Evolutionary conservation across 2,888 invertebrate species (phyloP).

Genomic region (Odontocolon sp.): DNA sequence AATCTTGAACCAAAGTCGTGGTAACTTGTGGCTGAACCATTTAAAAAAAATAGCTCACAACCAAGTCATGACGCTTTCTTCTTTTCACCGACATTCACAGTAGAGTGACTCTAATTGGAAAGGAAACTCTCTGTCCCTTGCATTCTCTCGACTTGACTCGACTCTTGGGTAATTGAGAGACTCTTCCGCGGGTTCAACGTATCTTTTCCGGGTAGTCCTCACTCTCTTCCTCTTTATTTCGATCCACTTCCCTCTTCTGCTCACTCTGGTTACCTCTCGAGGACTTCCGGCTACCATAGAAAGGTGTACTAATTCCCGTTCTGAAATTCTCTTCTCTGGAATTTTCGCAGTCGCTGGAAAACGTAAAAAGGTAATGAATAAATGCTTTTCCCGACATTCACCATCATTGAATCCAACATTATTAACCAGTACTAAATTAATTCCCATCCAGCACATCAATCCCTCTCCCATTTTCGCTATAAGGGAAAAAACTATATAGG

Average conservation of each 20-base stretch:
- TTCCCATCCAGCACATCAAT: background rate
- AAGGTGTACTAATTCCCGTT: slow-evolving; percentile 13
- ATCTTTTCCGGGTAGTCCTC: slow-evolving; percentile 16
- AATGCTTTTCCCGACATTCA: background rate
- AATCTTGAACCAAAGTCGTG: no score
- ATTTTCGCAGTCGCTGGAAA: background rate
- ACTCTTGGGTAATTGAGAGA: slow-evolving; percentile 51
- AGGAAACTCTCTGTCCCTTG: slow-evolving; percentile 17
- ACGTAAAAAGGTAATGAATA: background rate
- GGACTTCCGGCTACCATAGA: slow-evolving; percentile 19
- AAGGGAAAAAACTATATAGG: no score
- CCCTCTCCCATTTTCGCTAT: no score
- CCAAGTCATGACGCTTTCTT: no score
- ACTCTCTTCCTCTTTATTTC: background rate
- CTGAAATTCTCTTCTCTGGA: background rate
- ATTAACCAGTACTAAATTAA: slow-evolving; percentile 5
- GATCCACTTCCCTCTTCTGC: background rate
- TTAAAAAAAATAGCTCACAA: no score
- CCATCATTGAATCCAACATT: background rate
- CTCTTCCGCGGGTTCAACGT: slow-evolving; percentile 27
- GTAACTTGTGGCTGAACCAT: no score
- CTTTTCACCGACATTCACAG: slow-evolving; percentile 4
- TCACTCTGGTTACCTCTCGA: slow-evolving; percentile 7
- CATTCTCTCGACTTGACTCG: slow-evolving; percentile 28
- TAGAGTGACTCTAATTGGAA: slow-evolving; percentile 53